Evolutionary conservation across 2,797 vertebrate species (phyloP), one percentile per base, ranked within the genome.

Genomic region (Parambassis ranga): DNA sequence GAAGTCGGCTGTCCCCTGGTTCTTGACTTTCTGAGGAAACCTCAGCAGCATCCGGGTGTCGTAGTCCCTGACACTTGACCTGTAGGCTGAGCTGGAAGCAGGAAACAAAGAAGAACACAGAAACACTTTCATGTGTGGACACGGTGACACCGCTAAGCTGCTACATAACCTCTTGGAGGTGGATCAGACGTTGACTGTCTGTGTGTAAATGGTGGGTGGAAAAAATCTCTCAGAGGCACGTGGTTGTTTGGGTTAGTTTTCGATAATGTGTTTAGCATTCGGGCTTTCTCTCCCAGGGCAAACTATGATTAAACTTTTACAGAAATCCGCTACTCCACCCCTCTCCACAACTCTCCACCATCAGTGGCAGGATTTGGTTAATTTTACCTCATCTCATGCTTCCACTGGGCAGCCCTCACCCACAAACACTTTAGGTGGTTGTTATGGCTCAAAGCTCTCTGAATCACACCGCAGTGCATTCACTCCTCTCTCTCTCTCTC

Each of bases 1-100:
- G 76, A 99, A 99, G 85, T 99, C 97, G 0, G 97, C 95, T 0
- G 97, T 98, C 22, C 97, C 97, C 91, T 99, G 97, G 82, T 99
- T 99, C 91, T 98, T 98, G 71, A 99, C 97, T 85, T 94, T 92
- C 75, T 99, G 97, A 1, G 97, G 96, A 79, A 99, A 99, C 77
- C 97, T 93, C 65, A 99, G 92, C 74, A 99, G 92, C 89, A 98
- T 95, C 1, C 97, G 92, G 3, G 94, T 95, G 86, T 98, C 97
- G 22, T 98, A 98, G 79, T 99, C 97, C 90, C 95, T 93, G 14
- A 95, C 86, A 14, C 87, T 90, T 36, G 75, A 79, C 46, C 93
- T 90, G 36, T 98, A 95, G 30, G 97, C 95, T 15, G 96, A 93
- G 82, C 97, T 99, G 87, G 36, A 75, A 28, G 13, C 31, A 46